phyloP scores from a whole-genome alignment of 1,140 invertebrate genomes.

The Portunus trituberculatus region DNA sequence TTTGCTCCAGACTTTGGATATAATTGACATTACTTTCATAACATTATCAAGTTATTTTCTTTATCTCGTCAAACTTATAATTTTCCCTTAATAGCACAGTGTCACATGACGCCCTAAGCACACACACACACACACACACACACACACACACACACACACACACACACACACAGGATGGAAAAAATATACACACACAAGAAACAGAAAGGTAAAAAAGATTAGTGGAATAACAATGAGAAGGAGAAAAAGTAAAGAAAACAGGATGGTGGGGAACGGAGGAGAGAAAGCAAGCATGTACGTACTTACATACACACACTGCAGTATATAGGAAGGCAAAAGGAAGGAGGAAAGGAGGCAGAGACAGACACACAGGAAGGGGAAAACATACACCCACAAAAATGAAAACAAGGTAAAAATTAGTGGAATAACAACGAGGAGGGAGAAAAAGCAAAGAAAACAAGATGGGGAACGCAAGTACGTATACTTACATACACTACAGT shows the following conservation, averaged over 20 bases:
- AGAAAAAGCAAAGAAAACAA: no score
- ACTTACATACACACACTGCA: no score
- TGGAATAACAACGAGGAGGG: no score
- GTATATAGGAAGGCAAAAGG: neutral
- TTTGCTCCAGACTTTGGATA: neutral
- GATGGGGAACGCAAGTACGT: no score
- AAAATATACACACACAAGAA: neutral
- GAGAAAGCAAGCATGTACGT: no score
- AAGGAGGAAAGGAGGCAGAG: neutral
- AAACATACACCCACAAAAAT: neutral
- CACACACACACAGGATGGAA: neutral
- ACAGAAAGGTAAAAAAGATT: neutral
- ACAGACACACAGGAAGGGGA: neutral
- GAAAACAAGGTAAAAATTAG: neutral
- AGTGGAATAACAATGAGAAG: neutral
- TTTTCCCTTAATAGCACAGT: neutral
- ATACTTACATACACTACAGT: no score
- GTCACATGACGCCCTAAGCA: neutral
- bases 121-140: slow-evolving; percentile 20
- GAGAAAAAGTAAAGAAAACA: no score
- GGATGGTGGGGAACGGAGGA: no score
- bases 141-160: slow-evolving; percentile 20
- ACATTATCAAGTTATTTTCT: neutral
- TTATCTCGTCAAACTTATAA: neutral
- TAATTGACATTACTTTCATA: neutral